A percentile compares a stretch with the other conserved stretches of the same genome.
phyloP scores from a whole-genome alignment of 2,797 vertebrate species.

The Smutsia gigantea region DNA sequence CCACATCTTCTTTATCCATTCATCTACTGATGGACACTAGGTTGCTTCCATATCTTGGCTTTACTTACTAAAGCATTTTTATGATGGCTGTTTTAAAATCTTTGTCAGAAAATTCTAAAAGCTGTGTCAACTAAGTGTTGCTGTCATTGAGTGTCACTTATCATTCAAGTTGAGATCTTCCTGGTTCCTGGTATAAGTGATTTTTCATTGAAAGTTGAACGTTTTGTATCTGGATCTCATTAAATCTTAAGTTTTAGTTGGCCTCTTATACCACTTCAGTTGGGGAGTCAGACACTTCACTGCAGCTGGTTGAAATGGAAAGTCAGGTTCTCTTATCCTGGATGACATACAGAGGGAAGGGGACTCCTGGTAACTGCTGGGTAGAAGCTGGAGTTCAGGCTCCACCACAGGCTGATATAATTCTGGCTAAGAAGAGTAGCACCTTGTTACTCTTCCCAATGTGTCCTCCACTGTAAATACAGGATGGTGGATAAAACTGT shows the following conservation, averaged over 20 bases:
- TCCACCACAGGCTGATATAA: not conserved
- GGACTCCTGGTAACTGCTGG: not conserved
- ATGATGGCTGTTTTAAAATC: not conserved
- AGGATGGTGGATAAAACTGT: not conserved
- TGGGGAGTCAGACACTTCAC: not conserved
- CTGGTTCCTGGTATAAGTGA: not conserved
- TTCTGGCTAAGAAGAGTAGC: not conserved
- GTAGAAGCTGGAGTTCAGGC: not conserved
- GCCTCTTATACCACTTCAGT: not conserved
- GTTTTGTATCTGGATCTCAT: not conserved
- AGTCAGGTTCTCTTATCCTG: not conserved
- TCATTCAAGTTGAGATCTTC: not conserved
- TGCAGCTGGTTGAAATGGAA: not conserved
- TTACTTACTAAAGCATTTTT: not conserved
- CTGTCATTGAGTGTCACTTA: not conserved
- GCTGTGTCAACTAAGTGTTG: not conserved
- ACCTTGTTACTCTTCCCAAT: not conserved
- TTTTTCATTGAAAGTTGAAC: not conserved
- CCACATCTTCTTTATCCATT: too few relatives aligned
- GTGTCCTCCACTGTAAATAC: not conserved
- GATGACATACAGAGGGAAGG: not conserved
- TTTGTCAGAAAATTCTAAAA: not conserved
- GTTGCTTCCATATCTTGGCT: too few relatives aligned
- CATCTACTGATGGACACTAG: too few relatives aligned
- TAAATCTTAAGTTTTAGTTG: not conserved